Conservation (phyloP, 2,113 vertebrate genomes). For the Cephalopholis sonnerati region DNA sequence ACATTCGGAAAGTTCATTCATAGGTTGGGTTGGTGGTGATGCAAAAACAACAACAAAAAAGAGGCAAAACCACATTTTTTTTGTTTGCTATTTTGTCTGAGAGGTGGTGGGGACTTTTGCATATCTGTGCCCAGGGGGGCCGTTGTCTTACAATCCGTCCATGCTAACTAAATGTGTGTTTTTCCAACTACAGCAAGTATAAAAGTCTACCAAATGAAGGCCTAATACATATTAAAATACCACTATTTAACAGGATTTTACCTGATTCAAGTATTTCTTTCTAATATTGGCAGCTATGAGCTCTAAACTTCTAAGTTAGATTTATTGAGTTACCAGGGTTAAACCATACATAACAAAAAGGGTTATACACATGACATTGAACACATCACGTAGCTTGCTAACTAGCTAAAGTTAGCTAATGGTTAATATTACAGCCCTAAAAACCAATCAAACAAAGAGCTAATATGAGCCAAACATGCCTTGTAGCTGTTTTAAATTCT, state of each 20-base stretch:
- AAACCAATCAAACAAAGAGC: neutral
- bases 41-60: no score
- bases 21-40: no score
- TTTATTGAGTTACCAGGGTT: rapidly evolving
- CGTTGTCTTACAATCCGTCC: no score
- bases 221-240: neutral
- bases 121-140: no score
- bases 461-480: neutral
- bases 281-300: neutral
- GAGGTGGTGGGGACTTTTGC: no score
- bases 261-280: neutral
- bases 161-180: neutral
- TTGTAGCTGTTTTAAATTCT: neutral
- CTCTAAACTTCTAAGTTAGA: neutral
- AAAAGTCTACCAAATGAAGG: neutral
- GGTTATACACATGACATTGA: no score
- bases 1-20: no score
- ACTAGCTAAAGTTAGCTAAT: neutral
- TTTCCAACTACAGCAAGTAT: neutral
- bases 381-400: neutral
- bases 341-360: no score
- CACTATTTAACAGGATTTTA: neutral
- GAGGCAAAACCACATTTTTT: no score
- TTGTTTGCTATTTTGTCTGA: no score
- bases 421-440: neutral